Base-by-base conservation (phyloP, 2,113 vertebrate genomes). In the Sander lucioperca region DNA sequence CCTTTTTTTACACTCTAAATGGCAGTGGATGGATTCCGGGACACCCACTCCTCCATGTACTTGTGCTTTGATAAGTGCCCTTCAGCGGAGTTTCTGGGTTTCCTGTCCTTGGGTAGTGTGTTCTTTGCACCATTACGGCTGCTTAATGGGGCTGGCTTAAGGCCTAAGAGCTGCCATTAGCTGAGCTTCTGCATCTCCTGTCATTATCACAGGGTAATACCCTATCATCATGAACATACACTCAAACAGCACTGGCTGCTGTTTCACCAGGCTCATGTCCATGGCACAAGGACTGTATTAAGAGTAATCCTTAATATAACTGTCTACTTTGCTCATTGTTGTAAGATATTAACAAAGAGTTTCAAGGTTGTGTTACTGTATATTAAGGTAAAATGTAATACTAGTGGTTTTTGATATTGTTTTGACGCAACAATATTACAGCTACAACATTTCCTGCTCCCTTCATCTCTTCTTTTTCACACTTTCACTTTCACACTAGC, bases 151-250 rank as follows among this genome's bases (percentile, higher is more conserved):
- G 48, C 80, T 67, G 78, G 78, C 54, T 76, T 66, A 3, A 69
- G 43, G 62, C 71, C 81, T 70, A 54, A 90, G 68, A 89, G 86
- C 71, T 59, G 69, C 87, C 56, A 89, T 89, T 90, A 92, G 80
- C 70, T 67, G 67, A 74, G 83, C 81, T 25, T 25, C 74, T 70
- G 73, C 82, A 77, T 87, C 72, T 77, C 27, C 75, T 61, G 73
- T 74, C 74, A 91, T 80, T 84, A 87, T 63, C 33, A 5, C 48
- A 3, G 11, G 71, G 50, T 82, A 66, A 79, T 57, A 65, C 54
- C 51, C 64, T 21, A 47, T 53, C 59, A 84, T 79, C 30, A 76
- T 50, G 56, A 76, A 63, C 21, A 64, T 30, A 51, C 48, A 63
- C 79, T 51, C 70, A 50, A 10, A 30, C 56, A 80, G 0, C 1